Base-by-base conservation (phyloP, 2,888 invertebrate genomes). In the Cheilosia impressa region DNA sequence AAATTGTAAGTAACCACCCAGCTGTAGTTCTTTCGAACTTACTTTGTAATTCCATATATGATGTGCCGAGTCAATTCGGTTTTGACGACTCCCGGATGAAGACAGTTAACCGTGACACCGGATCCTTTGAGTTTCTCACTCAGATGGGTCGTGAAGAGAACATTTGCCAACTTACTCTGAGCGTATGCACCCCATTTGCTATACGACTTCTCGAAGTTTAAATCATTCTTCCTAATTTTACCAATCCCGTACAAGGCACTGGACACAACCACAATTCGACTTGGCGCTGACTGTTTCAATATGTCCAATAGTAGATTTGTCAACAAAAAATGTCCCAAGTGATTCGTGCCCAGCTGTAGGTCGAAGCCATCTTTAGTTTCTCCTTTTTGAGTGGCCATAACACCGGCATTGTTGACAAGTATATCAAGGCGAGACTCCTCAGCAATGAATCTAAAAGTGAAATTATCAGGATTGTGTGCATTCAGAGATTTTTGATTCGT, bases 91-190 rank as follows among this genome's bases (percentile, higher is more conserved):
- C 96, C 96, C 0, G 96, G 96, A 90, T 96, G 96, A 0, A 96
- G 91, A 72, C 94, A 93, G 91, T 96, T 96, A 0, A 94, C 94
- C 41, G 94, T 95, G 0, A 96, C 94, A 2, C 94, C 94, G 2
- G 90, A 87, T 2, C 89, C 95, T 93, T 94, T 93, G 17, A 96
- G 90, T 90, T 94, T 93, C 75, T 93, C 93, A 0, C 95, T 93
- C 38, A 97, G 92, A 90, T 96, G 95, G 87, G 93, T 94, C 0
- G 96, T 94, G 89, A 97, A 97, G 55, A 97, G 90, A 52, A 97
- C 91, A 90, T 97, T 97, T 0, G 96, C 96, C 65, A 96, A 91
- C 93, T 97, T 97, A 90, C 96, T 97, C 90, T 95, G 95, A 31
- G 93, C 92, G 89, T 97, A 97, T 0, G 96, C 96, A 68, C 93